phyloP scores from a whole-genome alignment of 2,888 invertebrate genomes.

The Dolichomitus sp. region DNA sequence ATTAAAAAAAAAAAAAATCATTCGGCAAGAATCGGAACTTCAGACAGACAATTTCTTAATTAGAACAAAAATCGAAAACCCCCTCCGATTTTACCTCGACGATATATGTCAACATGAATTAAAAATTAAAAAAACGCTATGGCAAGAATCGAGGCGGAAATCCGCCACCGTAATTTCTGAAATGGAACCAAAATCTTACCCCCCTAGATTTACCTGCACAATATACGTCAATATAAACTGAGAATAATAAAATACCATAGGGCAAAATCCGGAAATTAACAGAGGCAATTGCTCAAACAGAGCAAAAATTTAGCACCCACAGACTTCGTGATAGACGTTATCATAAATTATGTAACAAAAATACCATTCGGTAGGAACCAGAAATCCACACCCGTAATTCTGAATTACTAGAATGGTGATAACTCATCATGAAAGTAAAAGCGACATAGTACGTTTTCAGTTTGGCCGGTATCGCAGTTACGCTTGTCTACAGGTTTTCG shows the following conservation, averaged over 20 bases:
- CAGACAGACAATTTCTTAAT: background rate
- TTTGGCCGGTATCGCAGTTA: constrained; percentile 1
- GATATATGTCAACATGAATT: too few relatives aligned
- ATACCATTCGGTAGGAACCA: constrained; percentile 8
- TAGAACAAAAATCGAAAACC: too few relatives aligned
- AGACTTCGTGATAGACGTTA: background rate
- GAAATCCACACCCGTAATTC: constrained; percentile 37
- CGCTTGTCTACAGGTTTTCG: background rate
- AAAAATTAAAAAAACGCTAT: too few relatives aligned
- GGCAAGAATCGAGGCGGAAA: too few relatives aligned
- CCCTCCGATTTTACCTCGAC: too few relatives aligned
- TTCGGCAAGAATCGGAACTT: background rate
- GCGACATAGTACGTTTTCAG: constrained; percentile 19
- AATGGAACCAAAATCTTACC: too few relatives aligned
- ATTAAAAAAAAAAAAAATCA: too few relatives aligned
- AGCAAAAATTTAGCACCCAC: constrained; percentile 7
- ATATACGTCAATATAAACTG: too few relatives aligned
- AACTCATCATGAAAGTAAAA: constrained; percentile 55
- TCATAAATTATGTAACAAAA: constrained; percentile 29
- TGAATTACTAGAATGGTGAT: constrained; percentile 30
- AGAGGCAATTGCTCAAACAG: background rate
- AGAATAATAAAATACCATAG: too few relatives aligned
- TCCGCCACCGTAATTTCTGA: too few relatives aligned
- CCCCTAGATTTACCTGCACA: too few relatives aligned
- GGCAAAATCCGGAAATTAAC: too few relatives aligned